These are phyloP conservation scores for Trachymyrmex cornetzi DNA, from an alignment of 1,140 invertebrate species.

Conservation along the genomic window DNA sequence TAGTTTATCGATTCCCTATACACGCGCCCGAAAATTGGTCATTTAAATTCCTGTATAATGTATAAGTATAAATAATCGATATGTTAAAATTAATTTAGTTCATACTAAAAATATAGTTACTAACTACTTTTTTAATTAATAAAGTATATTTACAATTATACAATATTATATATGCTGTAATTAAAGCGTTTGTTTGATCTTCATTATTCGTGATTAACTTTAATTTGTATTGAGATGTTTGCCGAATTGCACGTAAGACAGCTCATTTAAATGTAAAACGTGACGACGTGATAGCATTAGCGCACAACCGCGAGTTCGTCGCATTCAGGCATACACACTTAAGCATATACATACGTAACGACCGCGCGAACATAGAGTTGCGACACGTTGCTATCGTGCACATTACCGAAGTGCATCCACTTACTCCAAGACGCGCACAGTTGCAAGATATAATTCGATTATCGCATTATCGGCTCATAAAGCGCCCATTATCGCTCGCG, in stretches of 20 bases:
- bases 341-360: slow-evolving; percentile 18
- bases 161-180: too few relatives aligned
- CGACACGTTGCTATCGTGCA: slow-evolving; percentile 34
- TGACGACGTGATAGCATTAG: background rate
- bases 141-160: too few relatives aligned
- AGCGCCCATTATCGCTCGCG: slow-evolving; percentile 53
- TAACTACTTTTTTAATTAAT: background rate
- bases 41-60: too few relatives aligned
- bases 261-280: slow-evolving; percentile 31
- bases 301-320: slow-evolving; percentile 2
- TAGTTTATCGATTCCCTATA: too few relatives aligned
- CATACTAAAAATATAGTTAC: background rate
- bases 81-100: slow-evolving; percentile 3
- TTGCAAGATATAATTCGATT: slow-evolving; percentile 58
- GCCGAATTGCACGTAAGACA: background rate
- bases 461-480: slow-evolving; percentile 50
- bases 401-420: slow-evolving; percentile 25
- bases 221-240: background rate
- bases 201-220: background rate
- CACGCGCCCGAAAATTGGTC: too few relatives aligned
- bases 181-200: slow-evolving; percentile 1
- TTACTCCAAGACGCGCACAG: slow-evolving; percentile 40
- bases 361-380: background rate
- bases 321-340: slow-evolving; percentile 7
- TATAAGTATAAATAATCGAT: background rate